phyloP scores from a whole-genome alignment of 2,113 vertebrate genomes.

The Maccullochella peelii region DNA sequence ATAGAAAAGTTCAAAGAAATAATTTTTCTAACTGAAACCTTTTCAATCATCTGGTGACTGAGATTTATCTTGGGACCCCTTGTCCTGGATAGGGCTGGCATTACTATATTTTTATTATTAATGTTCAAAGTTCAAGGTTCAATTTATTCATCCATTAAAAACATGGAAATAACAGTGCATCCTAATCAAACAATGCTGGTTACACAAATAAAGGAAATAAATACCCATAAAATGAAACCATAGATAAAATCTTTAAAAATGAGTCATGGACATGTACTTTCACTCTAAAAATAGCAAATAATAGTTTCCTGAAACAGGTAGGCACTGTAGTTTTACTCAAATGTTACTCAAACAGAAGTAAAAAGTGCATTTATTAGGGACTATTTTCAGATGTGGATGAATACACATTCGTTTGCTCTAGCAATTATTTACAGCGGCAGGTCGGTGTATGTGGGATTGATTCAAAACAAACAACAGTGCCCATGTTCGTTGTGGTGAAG shows the following conservation, averaged over 20 bases:
- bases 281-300: background rate
- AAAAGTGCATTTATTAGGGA: background rate
- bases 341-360: background rate
- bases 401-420: background rate
- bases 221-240: background rate
- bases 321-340: background rate
- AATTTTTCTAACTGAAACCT: no score
- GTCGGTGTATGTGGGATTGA: no score
- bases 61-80: background rate
- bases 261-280: no score
- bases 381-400: constrained; percentile 3
- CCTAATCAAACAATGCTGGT: no score
- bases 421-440: background rate
- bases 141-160: background rate
- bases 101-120: background rate
- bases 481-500: no score
- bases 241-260: no score
- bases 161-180: background rate
- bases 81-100: background rate
- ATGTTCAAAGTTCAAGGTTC: background rate
- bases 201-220: background rate
- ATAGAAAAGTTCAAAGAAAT: background rate
- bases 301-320: background rate
- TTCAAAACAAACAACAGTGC: background rate
- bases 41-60: background rate